Evolutionary conservation across 2,888 invertebrate species (phyloP).

Genomic region (Metopia argyrocephala): DNA sequence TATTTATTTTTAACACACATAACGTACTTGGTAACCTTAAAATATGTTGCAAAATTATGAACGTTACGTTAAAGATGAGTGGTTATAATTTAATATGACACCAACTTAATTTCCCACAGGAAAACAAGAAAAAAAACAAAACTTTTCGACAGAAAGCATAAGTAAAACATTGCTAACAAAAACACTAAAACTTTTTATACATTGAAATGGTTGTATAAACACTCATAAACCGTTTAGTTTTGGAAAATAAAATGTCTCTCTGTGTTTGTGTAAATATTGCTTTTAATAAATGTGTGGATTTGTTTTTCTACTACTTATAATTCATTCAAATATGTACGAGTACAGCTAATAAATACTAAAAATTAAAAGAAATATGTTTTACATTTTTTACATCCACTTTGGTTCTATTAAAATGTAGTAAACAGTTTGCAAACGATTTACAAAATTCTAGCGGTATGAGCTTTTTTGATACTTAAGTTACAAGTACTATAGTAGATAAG

Average conservation of each 20-base stretch:
- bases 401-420: too few species aligned
- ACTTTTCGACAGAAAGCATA: too few species aligned
- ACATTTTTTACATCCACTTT: too few species aligned
- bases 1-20: too few species aligned
- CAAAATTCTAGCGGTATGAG: too few species aligned
- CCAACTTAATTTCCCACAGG: slow-evolving; percentile 55
- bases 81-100: slow-evolving; percentile 42
- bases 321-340: neutral
- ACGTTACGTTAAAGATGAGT: neutral
- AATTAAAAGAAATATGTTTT: neutral
- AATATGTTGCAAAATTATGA: neutral
- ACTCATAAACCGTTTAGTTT: neutral
- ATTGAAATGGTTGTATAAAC: neutral
- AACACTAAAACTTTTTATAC: neutral
- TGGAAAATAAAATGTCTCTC: neutral
- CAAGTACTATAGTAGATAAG: too few species aligned
- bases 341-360: neutral
- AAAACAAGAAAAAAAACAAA: neutral
- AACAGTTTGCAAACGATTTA: too few species aligned
- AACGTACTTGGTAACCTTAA: neutral
- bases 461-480: too few species aligned
- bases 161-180: neutral
- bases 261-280: neutral
- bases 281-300: neutral
- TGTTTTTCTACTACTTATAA: neutral